Evolutionary conservation across 2,113 vertebrate genomes (phyloP), one percentile per base, ranked within the genome.

Genomic region (Centropristis striata): DNA sequence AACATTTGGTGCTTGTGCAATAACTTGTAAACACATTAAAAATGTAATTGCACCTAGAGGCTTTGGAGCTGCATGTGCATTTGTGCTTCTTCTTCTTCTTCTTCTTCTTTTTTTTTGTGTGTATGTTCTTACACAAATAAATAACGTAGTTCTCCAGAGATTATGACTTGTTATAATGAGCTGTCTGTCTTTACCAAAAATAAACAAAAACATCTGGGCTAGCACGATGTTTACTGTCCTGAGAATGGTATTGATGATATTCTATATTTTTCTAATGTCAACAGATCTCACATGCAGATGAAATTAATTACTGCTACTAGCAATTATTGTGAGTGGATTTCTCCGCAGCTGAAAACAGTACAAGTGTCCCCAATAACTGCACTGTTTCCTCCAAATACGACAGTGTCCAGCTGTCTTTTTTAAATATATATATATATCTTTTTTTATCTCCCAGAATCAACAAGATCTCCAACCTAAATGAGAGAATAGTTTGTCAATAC

Each of bases 21-120:
- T 84, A 88, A 83, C 88, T 91, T 92, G 92, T 93, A 92, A 94
- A 94, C 93, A 93, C 88, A 94, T 94, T 92, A 91, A 93, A 93
- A 90, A 92, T 92, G 88, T 71, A 93, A 93, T 91, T 87, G 86
- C 78, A 93, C 91, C 90, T 92, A 92, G 88, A 92, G 94, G 91
- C 88, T 88, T 90, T 86, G 53, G 89, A 85, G 82, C 85, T 71
- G 51, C 78, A 77, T 89, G 63, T 72, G 70, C 80, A 73, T 87
- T 90, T 49, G 4, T 42, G 41, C 13, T 14, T n/a, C n/a, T n/a
- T n/a, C n/a, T n/a, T n/a, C n/a, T n/a, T n/a, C n/a, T n/a, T n/a
- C n/a, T n/a, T n/a, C n/a, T n/a, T n/a, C n/a, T n/a, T n/a, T 14
- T 42, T 15, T 55, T 55, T 91, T 49, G 63, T 0, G 14, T 47